Percentiles rank a stretch among this genome's conserved stretches.
phyloP scores from a whole-genome alignment of 2,888 invertebrate genomes.

The Cheilosia soror region DNA sequence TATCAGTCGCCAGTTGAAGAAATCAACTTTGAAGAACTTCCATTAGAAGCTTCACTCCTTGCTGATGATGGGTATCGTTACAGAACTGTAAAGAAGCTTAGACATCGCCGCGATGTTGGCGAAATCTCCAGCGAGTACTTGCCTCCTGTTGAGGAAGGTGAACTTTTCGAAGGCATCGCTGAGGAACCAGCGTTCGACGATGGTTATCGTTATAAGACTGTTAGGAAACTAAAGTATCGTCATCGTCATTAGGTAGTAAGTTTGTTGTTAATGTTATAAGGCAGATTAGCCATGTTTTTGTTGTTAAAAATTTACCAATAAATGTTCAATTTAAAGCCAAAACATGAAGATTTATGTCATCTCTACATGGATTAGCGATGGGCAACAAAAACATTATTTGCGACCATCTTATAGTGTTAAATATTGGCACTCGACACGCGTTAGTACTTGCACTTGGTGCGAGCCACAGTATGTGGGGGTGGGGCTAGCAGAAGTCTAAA shows the following conservation, averaged over 20 bases:
- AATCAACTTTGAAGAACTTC: constrained; percentile 49
- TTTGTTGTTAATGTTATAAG: not conserved
- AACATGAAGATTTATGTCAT: too few species aligned
- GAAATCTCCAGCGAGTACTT: constrained; percentile 55
- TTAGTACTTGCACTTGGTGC: too few species aligned
- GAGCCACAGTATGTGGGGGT: too few species aligned
- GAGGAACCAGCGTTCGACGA: constrained; percentile 19
- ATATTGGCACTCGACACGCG: too few species aligned
- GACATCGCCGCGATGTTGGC: constrained; percentile 70
- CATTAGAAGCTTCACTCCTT: constrained; percentile 37
- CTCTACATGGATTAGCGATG: too few species aligned
- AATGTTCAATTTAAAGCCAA: too few species aligned
- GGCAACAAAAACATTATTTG: too few species aligned
- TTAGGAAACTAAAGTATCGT: constrained; percentile 28
- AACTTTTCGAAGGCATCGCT: not conserved
- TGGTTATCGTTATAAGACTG: constrained; percentile 49
- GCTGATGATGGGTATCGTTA: constrained; percentile 65
- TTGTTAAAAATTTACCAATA: too few species aligned
- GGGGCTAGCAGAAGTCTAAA: too few species aligned
- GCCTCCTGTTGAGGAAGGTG: constrained; percentile 67
- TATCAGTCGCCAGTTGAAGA: constrained; percentile 71
- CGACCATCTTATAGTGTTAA: too few species aligned
- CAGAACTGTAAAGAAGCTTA: constrained; percentile 50
- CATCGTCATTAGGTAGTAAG: constrained; percentile 23
- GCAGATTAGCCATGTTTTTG: not conserved